Conservation (phyloP, 2,888 invertebrate genomes). For the Microctonus brassicae region DNA sequence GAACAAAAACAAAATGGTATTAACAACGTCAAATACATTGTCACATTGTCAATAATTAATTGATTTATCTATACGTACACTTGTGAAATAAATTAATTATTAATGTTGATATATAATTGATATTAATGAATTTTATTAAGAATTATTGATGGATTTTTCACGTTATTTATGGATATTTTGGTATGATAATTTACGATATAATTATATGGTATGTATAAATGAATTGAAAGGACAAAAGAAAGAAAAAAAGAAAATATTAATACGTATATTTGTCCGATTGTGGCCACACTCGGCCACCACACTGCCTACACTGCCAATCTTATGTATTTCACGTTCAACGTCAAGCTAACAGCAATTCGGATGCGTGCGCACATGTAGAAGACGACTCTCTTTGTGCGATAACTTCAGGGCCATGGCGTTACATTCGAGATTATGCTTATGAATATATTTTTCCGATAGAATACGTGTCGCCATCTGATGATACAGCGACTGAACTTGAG, state of each 20-base stretch:
- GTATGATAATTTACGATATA: conserved; percentile 43
- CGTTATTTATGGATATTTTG: not conserved
- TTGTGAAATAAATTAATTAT: no score
- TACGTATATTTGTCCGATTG: conserved; percentile 48
- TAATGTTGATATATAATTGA: no score
- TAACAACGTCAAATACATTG: no score
- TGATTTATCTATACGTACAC: no score
- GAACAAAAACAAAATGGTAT: no score
- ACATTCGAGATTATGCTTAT: not conserved
- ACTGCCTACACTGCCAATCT: conserved; percentile 54
- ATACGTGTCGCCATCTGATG: not conserved
- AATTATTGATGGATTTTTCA: no score
- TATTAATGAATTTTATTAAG: no score
- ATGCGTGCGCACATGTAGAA: conserved; percentile 40
- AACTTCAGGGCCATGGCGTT: not conserved
- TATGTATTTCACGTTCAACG: conserved; percentile 44
- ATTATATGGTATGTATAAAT: not conserved
- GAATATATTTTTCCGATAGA: no score
- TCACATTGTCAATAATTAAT: no score
- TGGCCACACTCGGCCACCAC: conserved; percentile 56
- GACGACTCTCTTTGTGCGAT: not conserved
- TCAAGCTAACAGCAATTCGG: conserved; percentile 27
- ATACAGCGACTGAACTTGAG: not conserved
- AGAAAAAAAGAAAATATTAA: conserved; percentile 46
- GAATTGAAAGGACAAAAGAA: no score